phyloP scores from a whole-genome alignment of 35 echinoderm and acorn worm genomes.

The Stichopus chloronotus region DNA sequence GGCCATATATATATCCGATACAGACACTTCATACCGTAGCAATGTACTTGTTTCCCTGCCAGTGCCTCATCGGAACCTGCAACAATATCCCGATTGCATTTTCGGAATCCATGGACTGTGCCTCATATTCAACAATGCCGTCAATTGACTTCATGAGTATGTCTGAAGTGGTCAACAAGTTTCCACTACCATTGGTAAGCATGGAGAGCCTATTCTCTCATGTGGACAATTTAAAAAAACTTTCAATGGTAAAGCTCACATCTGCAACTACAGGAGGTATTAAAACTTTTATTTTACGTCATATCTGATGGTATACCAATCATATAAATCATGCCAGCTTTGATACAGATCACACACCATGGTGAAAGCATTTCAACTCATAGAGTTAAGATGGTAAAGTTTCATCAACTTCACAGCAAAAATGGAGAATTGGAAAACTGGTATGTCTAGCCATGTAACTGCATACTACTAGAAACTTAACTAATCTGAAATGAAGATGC shows the following conservation, averaged over 20 bases:
- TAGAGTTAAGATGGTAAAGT: no score
- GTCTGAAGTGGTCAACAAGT: constrained; percentile 19
- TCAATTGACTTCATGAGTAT: constrained; percentile 40
- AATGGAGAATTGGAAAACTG: no score
- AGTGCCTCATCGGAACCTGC: constrained; percentile 44
- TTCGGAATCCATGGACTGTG: constrained; percentile 50
- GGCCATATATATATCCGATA: no score
- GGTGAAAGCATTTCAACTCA: no score
- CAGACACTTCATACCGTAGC: no score
- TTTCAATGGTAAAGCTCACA: background rate
- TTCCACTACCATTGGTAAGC: constrained; percentile 46
- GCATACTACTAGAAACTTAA: no score
- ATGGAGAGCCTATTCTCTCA: background rate
- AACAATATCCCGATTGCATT: constrained; percentile 12
- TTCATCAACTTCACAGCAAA: no score
- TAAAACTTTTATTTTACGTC: background rate
- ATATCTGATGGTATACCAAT: background rate
- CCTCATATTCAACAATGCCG: constrained; percentile 34
- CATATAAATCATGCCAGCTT: no score
- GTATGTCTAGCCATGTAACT: no score
- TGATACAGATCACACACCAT: no score
- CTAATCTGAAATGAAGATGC: no score
- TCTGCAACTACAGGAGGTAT: background rate
- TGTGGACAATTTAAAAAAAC: background rate
- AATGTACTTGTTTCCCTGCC: background rate